These are phyloP conservation scores for Tapirus indicus DNA, from an alignment of 2,797 vertebrate genomes.

Conservation along the genomic window DNA sequence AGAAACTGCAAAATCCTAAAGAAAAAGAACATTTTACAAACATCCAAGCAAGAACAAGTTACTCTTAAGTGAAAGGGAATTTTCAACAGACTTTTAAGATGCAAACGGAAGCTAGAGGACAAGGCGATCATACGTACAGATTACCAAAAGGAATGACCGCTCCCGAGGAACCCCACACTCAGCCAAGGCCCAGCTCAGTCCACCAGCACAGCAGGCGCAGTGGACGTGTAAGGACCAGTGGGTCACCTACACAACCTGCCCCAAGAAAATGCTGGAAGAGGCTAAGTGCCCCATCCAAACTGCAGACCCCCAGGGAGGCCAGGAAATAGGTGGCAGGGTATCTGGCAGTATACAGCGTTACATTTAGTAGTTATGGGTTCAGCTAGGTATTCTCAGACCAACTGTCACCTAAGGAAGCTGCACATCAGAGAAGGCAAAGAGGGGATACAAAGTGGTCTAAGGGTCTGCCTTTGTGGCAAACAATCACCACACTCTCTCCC, in stretches of 20 bases:
- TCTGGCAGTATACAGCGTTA: no score
- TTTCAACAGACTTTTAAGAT: background rate
- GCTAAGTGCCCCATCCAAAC: background rate
- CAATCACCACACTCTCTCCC: background rate
- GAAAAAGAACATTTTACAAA: background rate
- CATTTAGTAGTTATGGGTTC: no score
- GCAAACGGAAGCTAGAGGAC: background rate
- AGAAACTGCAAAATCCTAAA: background rate
- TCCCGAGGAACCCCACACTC: background rate
- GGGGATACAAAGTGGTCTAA: background rate
- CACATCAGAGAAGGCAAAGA: background rate
- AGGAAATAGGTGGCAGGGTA: no score
- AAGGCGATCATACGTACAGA: rapidly evolving
- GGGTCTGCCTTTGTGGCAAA: background rate
- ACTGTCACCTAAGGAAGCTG: background rate
- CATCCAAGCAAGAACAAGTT: background rate
- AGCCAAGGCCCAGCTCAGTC: no score
- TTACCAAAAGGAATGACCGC: background rate
- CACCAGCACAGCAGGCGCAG: background rate
- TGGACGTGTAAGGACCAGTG: rapidly evolving
- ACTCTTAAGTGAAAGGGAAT: background rate
- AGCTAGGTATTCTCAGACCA: background rate
- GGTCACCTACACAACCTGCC: background rate
- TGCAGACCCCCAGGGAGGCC: background rate
- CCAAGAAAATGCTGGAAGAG: background rate